Percentiles rank a stretch among this genome's conserved stretches.
These are phyloP conservation scores for Perccottus glenii DNA, from an alignment of 2,113 vertebrate species.

Conservation along the genomic window DNA sequence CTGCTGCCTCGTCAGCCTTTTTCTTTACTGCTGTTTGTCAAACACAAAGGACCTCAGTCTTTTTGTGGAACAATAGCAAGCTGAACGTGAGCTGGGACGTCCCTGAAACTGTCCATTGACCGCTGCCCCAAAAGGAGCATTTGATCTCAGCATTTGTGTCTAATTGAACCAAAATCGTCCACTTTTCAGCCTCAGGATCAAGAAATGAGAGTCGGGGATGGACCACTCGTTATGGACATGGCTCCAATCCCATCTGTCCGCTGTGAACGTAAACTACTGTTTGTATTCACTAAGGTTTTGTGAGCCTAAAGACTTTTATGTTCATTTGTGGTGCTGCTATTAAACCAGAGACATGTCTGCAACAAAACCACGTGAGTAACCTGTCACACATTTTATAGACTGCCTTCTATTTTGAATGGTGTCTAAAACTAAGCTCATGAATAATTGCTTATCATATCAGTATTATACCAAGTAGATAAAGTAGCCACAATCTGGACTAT, in stretches of 20 bases:
- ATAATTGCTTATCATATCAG: no score
- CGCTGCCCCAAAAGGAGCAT: slow-evolving; percentile 18
- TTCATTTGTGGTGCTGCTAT: slow-evolving; percentile 16
- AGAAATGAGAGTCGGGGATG: slow-evolving; percentile 45
- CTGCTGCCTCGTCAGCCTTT: slow-evolving; percentile 75
- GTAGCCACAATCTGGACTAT: no score
- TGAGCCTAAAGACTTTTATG: slow-evolving; percentile 19
- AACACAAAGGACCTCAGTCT: slow-evolving; percentile 59
- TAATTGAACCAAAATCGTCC: slow-evolving; percentile 4
- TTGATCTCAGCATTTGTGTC: slow-evolving; percentile 22
- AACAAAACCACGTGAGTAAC: slow-evolving; percentile 62
- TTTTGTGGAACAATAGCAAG: slow-evolving; percentile 56
- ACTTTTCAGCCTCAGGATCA: slow-evolving; percentile 11
- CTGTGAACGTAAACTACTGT: slow-evolving; percentile 10
- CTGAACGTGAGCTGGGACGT: slow-evolving; percentile 32
- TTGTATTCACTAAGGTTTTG: slow-evolving; percentile 23
- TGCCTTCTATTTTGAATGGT: neutral
- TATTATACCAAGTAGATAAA: no score
- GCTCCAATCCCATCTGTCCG: slow-evolving; percentile 27
- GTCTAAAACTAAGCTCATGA: no score
- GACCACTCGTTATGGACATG: slow-evolving; percentile 44
- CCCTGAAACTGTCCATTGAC: slow-evolving; percentile 19
- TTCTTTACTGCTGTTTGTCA: slow-evolving; percentile 51
- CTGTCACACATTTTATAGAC: neutral
- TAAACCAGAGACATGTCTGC: slow-evolving; percentile 60